Base-by-base conservation (phyloP, 1,140 invertebrate genomes). In the Leptinotarsa undecemlineata region DNA sequence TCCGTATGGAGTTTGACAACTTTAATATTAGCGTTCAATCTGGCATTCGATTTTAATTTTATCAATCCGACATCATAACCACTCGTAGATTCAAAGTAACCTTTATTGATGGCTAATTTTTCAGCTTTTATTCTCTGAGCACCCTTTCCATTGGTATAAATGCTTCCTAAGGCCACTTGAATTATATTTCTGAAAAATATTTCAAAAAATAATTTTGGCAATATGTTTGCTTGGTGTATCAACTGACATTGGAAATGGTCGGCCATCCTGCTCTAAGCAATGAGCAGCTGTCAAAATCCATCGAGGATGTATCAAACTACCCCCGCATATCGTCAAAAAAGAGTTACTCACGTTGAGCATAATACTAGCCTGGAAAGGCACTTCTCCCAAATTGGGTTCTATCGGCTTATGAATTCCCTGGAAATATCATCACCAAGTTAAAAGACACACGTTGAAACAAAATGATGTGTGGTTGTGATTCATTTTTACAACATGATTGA, bases 271-370 rank as follows among this genome's bases (percentile, higher is more conserved):
- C 75, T 83, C 81, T 48, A 85, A 80, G 74, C 86, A 87, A 72
- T 86, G 86, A 17, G 85, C 86, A 1, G 85, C 85, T 14, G 85
- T 87, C 73, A 87, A 69, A 48, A 87, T 77, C 85, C 85, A 87
- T 73, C 73, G 72, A 26, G 84, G 82, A 33, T 85, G 84, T 68
- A 87, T 84, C 47, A 87, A 74, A 73, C 82, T 85, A 19, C 85
- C 86, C 48, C 83, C 85, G 74, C 86, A 87, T 71, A 84, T 82
- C 74, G 81, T 85, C 48, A 21, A 21, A 17, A 78, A 76, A 61
- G 79, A 78, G 63, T 74, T 74, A 63, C 81, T 79, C 20, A 76
- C 23, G 6, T 79, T 57, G 14, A 77, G 74, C 21, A 81, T 77
- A 75, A 85, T 77, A 73, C 77, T 81, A 13, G 83, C 84, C 61